A percentile compares a stretch with the other conserved stretches of the same genome.
phyloP scores from a whole-genome alignment of 2,888 invertebrate genomes.

The Apomyelois bistriatella region DNA sequence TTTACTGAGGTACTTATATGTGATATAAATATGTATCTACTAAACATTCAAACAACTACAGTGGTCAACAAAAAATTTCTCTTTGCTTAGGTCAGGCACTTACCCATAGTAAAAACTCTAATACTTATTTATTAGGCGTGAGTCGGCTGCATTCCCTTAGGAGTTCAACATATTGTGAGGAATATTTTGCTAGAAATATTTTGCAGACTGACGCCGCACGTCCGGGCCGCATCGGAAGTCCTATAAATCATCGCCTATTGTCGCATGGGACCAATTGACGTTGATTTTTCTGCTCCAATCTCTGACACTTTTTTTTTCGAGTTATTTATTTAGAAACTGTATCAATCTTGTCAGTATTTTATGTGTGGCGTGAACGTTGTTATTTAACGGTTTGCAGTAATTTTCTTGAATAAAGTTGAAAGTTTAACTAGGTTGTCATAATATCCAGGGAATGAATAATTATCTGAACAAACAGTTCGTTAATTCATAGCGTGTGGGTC shows the following conservation, averaged over 20 bases:
- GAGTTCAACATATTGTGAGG: slow-evolving; percentile 39
- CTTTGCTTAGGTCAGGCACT: neutral
- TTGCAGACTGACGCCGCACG: slow-evolving; percentile 35
- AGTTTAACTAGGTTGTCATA: too few species aligned
- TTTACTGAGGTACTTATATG: too few species aligned
- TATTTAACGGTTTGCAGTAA: too few species aligned
- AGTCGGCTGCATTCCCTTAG: neutral
- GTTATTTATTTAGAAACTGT: neutral
- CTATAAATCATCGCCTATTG: slow-evolving; percentile 68
- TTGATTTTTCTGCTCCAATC: slow-evolving; percentile 51
- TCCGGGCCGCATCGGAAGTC: slow-evolving; percentile 47
- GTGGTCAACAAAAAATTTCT: neutral
- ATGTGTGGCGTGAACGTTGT: neutral
- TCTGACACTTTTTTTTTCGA: slow-evolving; percentile 22
- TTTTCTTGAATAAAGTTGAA: too few species aligned
- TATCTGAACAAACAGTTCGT: too few species aligned
- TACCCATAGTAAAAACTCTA: slow-evolving; percentile 21
- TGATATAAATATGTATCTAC: too few species aligned
- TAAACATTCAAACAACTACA: too few species aligned
- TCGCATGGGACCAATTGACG: slow-evolving; percentile 59
- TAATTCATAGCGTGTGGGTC: too few species aligned
- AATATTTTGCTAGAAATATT: slow-evolving; percentile 30
- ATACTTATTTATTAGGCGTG: neutral
- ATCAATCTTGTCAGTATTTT: neutral
- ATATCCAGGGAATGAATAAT: too few species aligned